Percentiles rank a stretch among this genome's conserved stretches.
Evolutionary conservation across 2,113 vertebrate genomes (phyloP).

Genomic region (Grammomys dolichurus): DNA sequence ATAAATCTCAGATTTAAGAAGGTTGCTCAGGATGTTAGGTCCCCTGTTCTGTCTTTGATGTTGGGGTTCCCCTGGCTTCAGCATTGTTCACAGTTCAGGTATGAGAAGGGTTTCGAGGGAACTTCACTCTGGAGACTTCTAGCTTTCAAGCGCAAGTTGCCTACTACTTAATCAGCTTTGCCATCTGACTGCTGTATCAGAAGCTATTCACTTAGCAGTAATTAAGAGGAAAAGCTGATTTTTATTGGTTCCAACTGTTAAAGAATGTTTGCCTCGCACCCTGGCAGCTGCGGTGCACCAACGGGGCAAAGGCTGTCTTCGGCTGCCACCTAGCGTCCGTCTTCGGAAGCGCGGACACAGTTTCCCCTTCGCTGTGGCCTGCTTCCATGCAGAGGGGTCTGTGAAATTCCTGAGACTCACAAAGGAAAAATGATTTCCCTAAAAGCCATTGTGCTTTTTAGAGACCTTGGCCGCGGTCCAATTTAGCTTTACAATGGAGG

Average conservation of each 20-base stretch:
- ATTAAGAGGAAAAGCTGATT: conserved; percentile 86
- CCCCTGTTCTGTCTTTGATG: background rate
- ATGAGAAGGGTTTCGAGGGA: accelerated
- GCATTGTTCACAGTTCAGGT: background rate
- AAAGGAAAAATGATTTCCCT: conserved; percentile 92
- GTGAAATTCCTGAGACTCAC: conserved; percentile 92
- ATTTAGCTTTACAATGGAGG: conserved; percentile 86
- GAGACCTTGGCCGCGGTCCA: conserved; percentile 91
- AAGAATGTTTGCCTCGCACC: conserved; percentile 63
- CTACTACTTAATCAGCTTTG: conserved; percentile 52
- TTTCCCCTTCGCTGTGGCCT: background rate
- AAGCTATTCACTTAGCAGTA: conserved; percentile 84
- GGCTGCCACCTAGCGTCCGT: conserved; percentile 93
- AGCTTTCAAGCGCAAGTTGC: background rate
- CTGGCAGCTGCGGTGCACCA: background rate
- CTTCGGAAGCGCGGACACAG: conserved; percentile 72
- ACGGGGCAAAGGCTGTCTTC: conserved; percentile 87
- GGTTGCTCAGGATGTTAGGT: background rate
- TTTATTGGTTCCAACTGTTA: conserved; percentile 80
- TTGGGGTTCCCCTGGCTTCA: background rate
- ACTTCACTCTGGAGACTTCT: background rate
- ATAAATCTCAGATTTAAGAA: background rate
- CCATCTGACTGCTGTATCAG: conserved; percentile 68
- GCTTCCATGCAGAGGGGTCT: conserved; percentile 88
- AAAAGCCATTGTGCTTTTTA: conserved; percentile 92